Evolutionary conservation across 2,797 vertebrate species (phyloP), one percentile per base, ranked within the genome.

Genomic region (Sardinella longiceps): DNA sequence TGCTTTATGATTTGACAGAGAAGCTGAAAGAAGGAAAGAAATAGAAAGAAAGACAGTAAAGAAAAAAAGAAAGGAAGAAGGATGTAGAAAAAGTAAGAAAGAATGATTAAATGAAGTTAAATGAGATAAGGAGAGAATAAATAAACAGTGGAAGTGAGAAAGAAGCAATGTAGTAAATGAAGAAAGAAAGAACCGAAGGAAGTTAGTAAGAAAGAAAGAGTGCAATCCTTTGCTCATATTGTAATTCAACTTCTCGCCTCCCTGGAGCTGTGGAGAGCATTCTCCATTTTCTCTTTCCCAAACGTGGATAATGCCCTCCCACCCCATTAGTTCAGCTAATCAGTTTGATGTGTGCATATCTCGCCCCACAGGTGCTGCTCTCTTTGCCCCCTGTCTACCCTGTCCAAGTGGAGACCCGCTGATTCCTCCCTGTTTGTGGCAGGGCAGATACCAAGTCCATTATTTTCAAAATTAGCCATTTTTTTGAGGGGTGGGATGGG

Each of bases 261-360:
- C 33, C 4, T 15, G 33, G 30, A 74, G 15, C 30, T 74, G 66
- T 33, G 10, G 63, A 33, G 30, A 23, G 15, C 6, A 9, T 58
- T 58, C 1, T 18, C 66, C 15, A 5, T 74, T 74, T 30, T 33
- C 30, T 74, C 5, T 1, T 18, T 37, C 66, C 12, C 66, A 70
- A 70, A 37, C 33, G 37, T 33, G 30, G 66, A 3, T 39, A 37
- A 15, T 74, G 66, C 66, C 66, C 66, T 37, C 66, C 28, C 12
- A 74, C 66, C 33, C 66, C 66, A 74, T 74, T 74, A 74, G 66
- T 74, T 74, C 30, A 74, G 33, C 66, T 74, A 74, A 74, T 74
- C 66, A 74, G 66, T 18, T 33, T 74, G 66, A 74, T 39, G 33
- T 74, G 66, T 39, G 66, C 15, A 37, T 74, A 74, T 74, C 82